Evolutionary conservation across 2,888 invertebrate species (phyloP), one percentile per base, ranked within the genome.

Genomic region (Meta bourneti): DNA sequence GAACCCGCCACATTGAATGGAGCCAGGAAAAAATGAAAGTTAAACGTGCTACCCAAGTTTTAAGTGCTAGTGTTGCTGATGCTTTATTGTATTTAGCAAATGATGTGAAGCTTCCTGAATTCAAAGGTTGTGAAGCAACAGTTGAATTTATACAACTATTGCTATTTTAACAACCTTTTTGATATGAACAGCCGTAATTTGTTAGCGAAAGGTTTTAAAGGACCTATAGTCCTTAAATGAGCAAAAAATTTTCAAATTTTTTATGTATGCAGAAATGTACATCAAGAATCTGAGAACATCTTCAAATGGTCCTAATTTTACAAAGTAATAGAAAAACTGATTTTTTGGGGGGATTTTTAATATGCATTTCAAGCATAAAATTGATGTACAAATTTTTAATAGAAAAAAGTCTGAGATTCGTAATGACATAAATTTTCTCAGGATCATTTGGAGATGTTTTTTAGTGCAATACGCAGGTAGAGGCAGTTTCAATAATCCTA

Each of bases 21-120:
- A 7, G 83, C 16, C 13, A 80, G 19, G 89, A 92, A 69, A 93
- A 93, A 34, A 93, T 93, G 93, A 93, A 93, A 48, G 93, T 93
- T 9, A 92, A 92, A 52, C 81, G 93, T 1, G 93, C 93, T 51
- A 85, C 93, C 49, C 93, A 93, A 78, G 77, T 83, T 34, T 69
- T 93, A 13, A 93, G 93, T 93, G 19, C 51, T 19, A 89, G 89
- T 69, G 92, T 93, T 16, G 93, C 93, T 54, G 90, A 93, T 77
- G 91, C 91, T 13, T 16, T 93, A 82, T 78, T n/a, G n/a, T n/a
- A n/a, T n/a, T n/a, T n/a, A n/a, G n/a, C n/a, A n/a, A n/a, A n/a
- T n/a, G n/a, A n/a, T n/a, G n/a, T n/a, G n/a, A n/a, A n/a, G n/a
- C n/a, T n/a, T n/a, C n/a, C n/a, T n/a, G n/a, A n/a, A n/a, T n/a